Evolutionary conservation across 2,797 vertebrate species (phyloP), one percentile per base, ranked within the genome.

Genomic region (Vireo griseus): DNA sequence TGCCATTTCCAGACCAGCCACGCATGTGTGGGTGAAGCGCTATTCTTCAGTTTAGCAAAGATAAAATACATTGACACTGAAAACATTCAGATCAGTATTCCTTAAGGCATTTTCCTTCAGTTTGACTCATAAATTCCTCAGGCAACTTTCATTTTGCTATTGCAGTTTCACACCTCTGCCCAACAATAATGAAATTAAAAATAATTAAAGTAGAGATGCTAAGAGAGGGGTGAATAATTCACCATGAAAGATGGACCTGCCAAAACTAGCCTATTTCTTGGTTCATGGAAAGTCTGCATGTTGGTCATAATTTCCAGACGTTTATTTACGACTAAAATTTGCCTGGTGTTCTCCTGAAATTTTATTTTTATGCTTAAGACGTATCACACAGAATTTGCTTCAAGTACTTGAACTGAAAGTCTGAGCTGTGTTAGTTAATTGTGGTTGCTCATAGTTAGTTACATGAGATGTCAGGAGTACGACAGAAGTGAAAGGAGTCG

Each of bases 81-180:
- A 78, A 87, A 58, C 24, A n/a, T 28, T 37, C 12, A 76, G 15
- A 40, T 86, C 48, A 76, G 13, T 75, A 45, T 15, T 72, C 11
- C 61, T 58, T 50, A 51, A 83, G 57, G 15, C 20, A 58, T 86
- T 97, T 90, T 79, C 37, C 52, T 85, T 87, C 42, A 45, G 24
- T 83, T 83, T 81, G 50, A 54, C 35, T 48, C 22, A 55, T 40
- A 85, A 83, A 80, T 91, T 89, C 33, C 19, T 65, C 15, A 45
- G 29, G 39, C 2, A 0, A 1, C 37, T 80, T 86, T 72, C 12
- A 75, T 83, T 92, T 93, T 83, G 42, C 12, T 80, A 2, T 57
- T 89, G 51, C 77, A 84, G n/a, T 89, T 95, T 94, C 87, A 91
- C 61, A 83, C 51, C 66, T 87, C 66, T 68, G 48, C 31, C 69